phyloP scores from a whole-genome alignment of 2,888 invertebrate species.

The Polydrusus tereticollis region DNA sequence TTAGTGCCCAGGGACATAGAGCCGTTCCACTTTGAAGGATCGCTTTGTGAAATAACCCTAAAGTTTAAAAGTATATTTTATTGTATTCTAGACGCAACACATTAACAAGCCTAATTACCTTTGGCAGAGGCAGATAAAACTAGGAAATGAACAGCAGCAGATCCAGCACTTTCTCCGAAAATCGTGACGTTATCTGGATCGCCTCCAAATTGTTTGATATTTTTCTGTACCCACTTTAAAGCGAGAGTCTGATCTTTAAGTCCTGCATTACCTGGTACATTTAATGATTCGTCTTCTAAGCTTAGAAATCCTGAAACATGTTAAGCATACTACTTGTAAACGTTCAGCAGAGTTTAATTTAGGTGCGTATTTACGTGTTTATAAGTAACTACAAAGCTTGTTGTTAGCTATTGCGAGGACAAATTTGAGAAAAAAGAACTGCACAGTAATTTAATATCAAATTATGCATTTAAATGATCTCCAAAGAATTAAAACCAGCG shows the following conservation, averaged over 20 bases:
- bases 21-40: constrained; percentile 51
- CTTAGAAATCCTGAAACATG: constrained; percentile 39
- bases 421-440: too few relatives aligned
- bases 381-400: too few relatives aligned
- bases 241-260: constrained; percentile 69
- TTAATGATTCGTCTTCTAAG: constrained; percentile 33
- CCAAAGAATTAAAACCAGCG: too few relatives aligned
- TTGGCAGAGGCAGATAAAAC: constrained; percentile 30
- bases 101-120: too few relatives aligned
- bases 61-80: not conserved
- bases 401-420: too few relatives aligned
- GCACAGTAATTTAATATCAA: too few relatives aligned
- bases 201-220: constrained; percentile 68
- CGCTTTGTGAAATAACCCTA: constrained; percentile 53
- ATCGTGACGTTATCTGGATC: constrained; percentile 68
- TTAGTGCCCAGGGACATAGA: constrained; percentile 47
- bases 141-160: constrained; percentile 34
- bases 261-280: constrained; percentile 69
- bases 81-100: too few relatives aligned
- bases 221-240: constrained; percentile 68
- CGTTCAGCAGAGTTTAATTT: too few relatives aligned
- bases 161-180: constrained; percentile 48
- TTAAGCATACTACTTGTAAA: too few relatives aligned
- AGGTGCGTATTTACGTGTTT: too few relatives aligned
- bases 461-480: too few relatives aligned